Evolutionary conservation across 2,888 invertebrate species (phyloP).

Genomic region (Aphodius granarius): DNA sequence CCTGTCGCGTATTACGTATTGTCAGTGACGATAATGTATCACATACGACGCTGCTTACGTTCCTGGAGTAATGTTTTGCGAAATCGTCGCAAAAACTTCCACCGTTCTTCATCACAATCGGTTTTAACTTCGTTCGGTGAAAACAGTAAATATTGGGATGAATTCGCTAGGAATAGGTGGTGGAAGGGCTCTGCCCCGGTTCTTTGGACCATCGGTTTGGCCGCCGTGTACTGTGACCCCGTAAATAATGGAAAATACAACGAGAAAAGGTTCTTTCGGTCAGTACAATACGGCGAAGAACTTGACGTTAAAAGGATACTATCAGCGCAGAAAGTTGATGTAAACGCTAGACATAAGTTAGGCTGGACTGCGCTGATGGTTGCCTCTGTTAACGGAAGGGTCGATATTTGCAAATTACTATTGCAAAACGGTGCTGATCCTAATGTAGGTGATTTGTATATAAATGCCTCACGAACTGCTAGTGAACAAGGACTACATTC

Average conservation of each 20-base stretch:
- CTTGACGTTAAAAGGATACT: conserved; percentile 45
- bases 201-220: conserved; percentile 22
- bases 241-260: conserved; percentile 37
- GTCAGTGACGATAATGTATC: not conserved
- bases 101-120: not conserved
- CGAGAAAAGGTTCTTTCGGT: conserved; percentile 56
- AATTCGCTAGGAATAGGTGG: not conserved
- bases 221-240: conserved; percentile 42
- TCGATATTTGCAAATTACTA: conserved; percentile 62
- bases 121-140: not conserved
- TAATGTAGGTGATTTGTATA: conserved; percentile 75
- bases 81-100: not conserved
- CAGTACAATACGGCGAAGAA: conserved; percentile 55
- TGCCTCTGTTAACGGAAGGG: conserved; percentile 77
- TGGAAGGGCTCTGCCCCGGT: not conserved
- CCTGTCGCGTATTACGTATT: not conserved
- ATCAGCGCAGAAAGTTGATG: conserved; percentile 57
- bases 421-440: conserved; percentile 78
- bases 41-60: not conserved
- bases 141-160: not conserved
- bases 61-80: not conserved
- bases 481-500: conserved; percentile 68
- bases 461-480: conserved; percentile 68
- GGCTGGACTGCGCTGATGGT: conserved; percentile 89
- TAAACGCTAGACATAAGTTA: conserved; percentile 72